Percentiles rank a stretch among this genome's conserved stretches.
Evolutionary conservation across 2,888 invertebrate genomes (phyloP).

Genomic region (Fragum whitleyi): DNA sequence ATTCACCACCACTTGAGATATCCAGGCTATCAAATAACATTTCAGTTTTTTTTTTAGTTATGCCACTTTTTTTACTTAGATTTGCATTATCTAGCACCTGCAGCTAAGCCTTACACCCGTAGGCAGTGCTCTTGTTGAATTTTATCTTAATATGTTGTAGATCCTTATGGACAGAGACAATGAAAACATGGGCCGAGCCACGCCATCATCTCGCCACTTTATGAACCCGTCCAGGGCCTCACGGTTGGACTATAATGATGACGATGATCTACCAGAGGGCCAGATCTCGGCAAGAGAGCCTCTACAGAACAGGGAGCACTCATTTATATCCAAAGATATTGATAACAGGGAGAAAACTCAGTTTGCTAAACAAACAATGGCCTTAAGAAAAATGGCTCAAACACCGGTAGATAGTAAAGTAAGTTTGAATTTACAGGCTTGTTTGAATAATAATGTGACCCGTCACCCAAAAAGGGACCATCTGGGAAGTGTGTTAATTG

Average conservation of each 20-base stretch:
- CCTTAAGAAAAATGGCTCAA: conserved; percentile 74
- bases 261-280: conserved; percentile 65
- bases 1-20: too few species aligned
- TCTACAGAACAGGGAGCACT: conserved; percentile 66
- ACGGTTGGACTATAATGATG: conserved; percentile 66
- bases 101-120: too few species aligned
- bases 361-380: conserved; percentile 70
- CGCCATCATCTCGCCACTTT: conserved; percentile 65
- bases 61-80: too few species aligned
- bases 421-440: too few species aligned
- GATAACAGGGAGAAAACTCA: conserved; percentile 67
- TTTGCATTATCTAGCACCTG: too few species aligned
- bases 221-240: conserved; percentile 70
- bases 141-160: too few species aligned
- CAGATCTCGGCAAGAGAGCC: conserved; percentile 72
- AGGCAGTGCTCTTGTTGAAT: too few species aligned
- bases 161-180: conserved; percentile 69
- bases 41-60: too few species aligned
- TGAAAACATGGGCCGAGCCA: conserved; percentile 70
- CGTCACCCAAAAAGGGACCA: too few species aligned
- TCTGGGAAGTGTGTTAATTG: too few species aligned
- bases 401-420: conserved; percentile 70
- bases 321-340: conserved; percentile 58
- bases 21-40: too few species aligned
- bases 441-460: too few species aligned